These are phyloP conservation scores for Diplodus sargus DNA, from an alignment of 2,797 vertebrate species.

Conservation along the genomic window DNA sequence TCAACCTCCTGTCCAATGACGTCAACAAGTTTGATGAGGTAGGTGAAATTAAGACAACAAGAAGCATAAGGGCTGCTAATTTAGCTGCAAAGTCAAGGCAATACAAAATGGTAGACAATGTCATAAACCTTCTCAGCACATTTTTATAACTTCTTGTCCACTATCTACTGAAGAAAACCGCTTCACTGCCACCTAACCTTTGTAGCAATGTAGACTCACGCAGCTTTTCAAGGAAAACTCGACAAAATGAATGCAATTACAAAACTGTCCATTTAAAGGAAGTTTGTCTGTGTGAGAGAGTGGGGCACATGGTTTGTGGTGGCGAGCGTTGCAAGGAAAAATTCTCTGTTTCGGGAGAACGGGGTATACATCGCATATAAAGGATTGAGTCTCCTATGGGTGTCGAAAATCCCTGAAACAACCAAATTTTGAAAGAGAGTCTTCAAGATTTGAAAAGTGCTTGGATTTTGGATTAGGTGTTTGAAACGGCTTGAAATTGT, in stretches of 20 bases:
- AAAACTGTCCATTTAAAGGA: neutral
- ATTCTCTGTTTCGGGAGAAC: too few species aligned
- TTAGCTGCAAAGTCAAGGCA: too few species aligned
- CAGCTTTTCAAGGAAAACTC: neutral
- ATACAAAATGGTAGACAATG: neutral
- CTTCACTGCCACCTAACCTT: too few species aligned
- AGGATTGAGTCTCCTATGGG: too few species aligned
- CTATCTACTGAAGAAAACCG: neutral
- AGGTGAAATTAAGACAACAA: constrained; percentile 37
- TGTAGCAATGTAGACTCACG: neutral
- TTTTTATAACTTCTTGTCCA: too few species aligned
- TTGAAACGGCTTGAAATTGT: too few species aligned
- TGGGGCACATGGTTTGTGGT: neutral
- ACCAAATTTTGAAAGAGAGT: too few species aligned
- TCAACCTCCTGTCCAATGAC: constrained; percentile 96
- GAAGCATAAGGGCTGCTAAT: neutral
- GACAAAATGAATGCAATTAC: neutral
- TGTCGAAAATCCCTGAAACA: too few species aligned
- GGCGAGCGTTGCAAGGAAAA: neutral
- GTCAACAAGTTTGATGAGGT: constrained; percentile 97
- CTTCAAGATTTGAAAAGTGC: too few species aligned
- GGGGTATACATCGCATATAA: too few species aligned
- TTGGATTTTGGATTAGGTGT: too few species aligned
- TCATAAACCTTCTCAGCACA: neutral
- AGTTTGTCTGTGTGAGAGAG: too few species aligned